These are phyloP conservation scores for Tor tambroides DNA, from an alignment of 2,113 vertebrate genomes.

Conservation along the genomic window DNA sequence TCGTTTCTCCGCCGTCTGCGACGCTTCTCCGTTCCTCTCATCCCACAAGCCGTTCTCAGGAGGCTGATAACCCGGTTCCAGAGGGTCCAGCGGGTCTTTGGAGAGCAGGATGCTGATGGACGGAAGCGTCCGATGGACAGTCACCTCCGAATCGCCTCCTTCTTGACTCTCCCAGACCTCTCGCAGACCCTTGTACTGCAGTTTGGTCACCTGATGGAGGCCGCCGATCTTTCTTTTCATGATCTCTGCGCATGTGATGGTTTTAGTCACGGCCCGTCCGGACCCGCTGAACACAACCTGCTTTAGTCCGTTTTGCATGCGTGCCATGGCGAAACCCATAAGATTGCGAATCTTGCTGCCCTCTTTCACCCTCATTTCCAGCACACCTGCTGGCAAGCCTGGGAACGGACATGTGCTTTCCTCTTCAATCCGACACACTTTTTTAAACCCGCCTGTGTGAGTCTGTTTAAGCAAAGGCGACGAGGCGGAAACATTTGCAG, in stretches of 20 bases:
- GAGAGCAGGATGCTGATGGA: conserved; percentile 95
- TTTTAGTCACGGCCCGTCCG: conserved; percentile 92
- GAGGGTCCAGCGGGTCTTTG: conserved; percentile 89
- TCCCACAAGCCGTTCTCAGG: conserved; percentile 67
- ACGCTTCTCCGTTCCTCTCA: neutral
- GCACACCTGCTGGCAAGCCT: conserved; percentile 81
- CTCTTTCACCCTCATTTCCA: conserved; percentile 96
- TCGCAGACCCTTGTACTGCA: conserved; percentile 85
- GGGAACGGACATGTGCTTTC: conserved; percentile 84
- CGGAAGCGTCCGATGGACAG: conserved; percentile 90
- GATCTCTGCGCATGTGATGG: conserved; percentile 96
- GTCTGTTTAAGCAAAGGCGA: neutral
- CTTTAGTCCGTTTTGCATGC: conserved; percentile 83
- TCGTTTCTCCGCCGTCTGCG: conserved; percentile 64
- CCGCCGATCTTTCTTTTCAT: conserved; percentile 92
- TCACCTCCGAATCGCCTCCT: conserved; percentile 77
- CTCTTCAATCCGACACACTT: conserved; percentile 88
- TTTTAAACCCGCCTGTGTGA: conserved; percentile 84
- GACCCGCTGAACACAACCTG: conserved; percentile 94
- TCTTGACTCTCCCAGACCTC: conserved; percentile 92
- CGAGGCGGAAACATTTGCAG: neutral
- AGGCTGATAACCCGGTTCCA: conserved; percentile 88
- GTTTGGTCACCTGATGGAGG: conserved; percentile 93
- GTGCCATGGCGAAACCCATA: conserved; percentile 92
- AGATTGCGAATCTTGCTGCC: conserved; percentile 98